Evolutionary conservation across 2,113 vertebrate genomes (phyloP), one percentile per base, ranked within the genome.

Genomic region (Semnornis frantzii): DNA sequence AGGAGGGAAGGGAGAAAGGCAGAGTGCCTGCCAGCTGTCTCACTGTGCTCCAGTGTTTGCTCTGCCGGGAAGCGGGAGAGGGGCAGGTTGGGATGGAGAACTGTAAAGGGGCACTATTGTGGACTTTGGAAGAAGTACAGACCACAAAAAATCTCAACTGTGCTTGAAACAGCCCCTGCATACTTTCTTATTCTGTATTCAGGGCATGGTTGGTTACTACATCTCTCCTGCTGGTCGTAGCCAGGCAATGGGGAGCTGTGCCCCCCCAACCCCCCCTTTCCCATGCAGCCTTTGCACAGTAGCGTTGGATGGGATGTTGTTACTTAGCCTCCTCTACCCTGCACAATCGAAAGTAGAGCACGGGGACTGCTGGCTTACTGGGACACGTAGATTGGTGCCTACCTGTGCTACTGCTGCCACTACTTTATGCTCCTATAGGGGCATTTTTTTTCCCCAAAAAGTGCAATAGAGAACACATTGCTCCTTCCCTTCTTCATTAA

Each of bases 131-230:
- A 85, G 84, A 91, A 85, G 42, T 15, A 66, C 31, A 87, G 91
- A 75, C 74, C 25, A 52, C 12, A 82, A 69, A 90, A 88, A 81
- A 46, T 3, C 23, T 57, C 52, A 60, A 60, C 14, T 87, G 34
- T 9, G 0, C 73, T 70, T 72, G 75, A 80, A 95, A 85, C 15
- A 80, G 48, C 37, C 42, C 73, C 65, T 20, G 18, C 10, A 8
- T 12, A 37, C 66, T 87, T 93, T 83, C 68, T 46, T 82, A 89
- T 96, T 75, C 64, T 70, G 78, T 89, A 96, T 92, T 93, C 87
- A 63, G 3, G 18, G 82, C 8, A 3, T 30, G 84, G 42, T 44
- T 66, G 39, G n/a, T 85, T 89, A 65, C 72, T 54, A 59, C 28
- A 50, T 19, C 71, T 31, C 42, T 82, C 17, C 15, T 88, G 71